These are phyloP conservation scores for Lasioglossum figueresi DNA, from an alignment of 2,888 invertebrate species.

Conservation along the genomic window DNA sequence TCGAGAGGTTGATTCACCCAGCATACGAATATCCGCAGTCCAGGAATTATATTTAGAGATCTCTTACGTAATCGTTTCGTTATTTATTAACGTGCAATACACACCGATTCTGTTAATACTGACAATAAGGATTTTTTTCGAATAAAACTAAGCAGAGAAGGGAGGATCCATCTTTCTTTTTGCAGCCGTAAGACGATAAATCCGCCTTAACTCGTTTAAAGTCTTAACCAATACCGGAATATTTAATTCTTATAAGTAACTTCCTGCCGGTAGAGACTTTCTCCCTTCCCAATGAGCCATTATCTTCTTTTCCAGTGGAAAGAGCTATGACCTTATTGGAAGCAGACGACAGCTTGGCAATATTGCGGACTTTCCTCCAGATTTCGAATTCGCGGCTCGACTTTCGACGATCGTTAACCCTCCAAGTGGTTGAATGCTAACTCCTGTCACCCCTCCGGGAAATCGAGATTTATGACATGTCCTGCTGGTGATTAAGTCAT, in stretches of 20 bases:
- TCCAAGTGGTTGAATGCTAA: background rate
- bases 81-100: background rate
- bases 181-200: background rate
- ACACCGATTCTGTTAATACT: background rate
- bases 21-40: background rate
- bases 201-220: background rate
- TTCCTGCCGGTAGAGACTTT: background rate
- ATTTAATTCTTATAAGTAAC: background rate
- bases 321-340: background rate
- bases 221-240: background rate
- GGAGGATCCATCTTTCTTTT: background rate
- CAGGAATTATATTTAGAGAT: background rate
- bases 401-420: slow-evolving; percentile 10
- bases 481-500: background rate
- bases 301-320: background rate
- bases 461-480: slow-evolving; percentile 2
- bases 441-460: background rate
- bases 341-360: slow-evolving; percentile 5
- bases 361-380: slow-evolving; percentile 11
- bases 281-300: background rate
- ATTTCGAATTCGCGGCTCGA: slow-evolving; percentile 8
- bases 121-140: background rate
- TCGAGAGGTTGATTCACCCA: background rate
- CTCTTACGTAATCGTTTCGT: background rate
- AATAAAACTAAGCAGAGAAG: background rate